These are phyloP conservation scores for Caenorhabditis sulstoni DNA, from an alignment of 2,888 invertebrate species.

Conservation along the genomic window DNA sequence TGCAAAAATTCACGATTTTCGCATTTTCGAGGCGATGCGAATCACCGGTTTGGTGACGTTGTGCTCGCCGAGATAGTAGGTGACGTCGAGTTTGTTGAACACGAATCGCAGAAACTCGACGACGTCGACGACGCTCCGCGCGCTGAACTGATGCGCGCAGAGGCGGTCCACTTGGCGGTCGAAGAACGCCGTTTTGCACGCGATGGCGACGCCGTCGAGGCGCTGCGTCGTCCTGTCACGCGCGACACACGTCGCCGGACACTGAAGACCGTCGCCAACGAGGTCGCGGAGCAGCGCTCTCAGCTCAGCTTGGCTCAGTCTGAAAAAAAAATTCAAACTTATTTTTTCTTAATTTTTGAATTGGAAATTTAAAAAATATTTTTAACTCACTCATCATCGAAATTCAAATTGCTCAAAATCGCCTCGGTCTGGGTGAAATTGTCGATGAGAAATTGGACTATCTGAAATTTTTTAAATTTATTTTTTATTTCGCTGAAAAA, in stretches of 20 bases:
- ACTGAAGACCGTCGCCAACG: slow-evolving; percentile 62
- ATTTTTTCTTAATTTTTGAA: too few relatives aligned
- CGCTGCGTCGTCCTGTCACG: slow-evolving; percentile 37
- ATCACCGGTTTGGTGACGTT: slow-evolving; percentile 60
- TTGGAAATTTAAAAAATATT: too few relatives aligned
- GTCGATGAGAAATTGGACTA: slow-evolving; percentile 62
- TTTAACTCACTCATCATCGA: slow-evolving; percentile 19
- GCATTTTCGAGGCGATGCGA: not conserved
- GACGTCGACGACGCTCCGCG: slow-evolving; percentile 59
- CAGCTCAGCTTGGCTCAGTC: slow-evolving; percentile 56
- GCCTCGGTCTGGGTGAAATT: slow-evolving; percentile 63
- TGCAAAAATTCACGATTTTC: too few relatives aligned
- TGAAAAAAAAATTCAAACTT: too few relatives aligned
- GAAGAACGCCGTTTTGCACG: slow-evolving; percentile 60
- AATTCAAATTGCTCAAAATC: slow-evolving; percentile 60
- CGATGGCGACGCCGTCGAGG: slow-evolving; percentile 65
- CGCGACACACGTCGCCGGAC: slow-evolving; percentile 56
- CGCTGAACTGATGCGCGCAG: slow-evolving; percentile 62
- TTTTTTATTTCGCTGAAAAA: not conserved
- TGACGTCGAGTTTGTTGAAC: slow-evolving; percentile 68
- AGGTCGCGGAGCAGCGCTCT: slow-evolving; percentile 61
- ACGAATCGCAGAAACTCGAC: slow-evolving; percentile 69
- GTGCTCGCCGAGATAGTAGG: slow-evolving; percentile 62
- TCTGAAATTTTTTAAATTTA: slow-evolving; percentile 42
- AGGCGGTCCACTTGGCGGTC: slow-evolving; percentile 70